Conservation (phyloP, 2,113 vertebrate genomes). For the Heterocephalus glaber region DNA sequence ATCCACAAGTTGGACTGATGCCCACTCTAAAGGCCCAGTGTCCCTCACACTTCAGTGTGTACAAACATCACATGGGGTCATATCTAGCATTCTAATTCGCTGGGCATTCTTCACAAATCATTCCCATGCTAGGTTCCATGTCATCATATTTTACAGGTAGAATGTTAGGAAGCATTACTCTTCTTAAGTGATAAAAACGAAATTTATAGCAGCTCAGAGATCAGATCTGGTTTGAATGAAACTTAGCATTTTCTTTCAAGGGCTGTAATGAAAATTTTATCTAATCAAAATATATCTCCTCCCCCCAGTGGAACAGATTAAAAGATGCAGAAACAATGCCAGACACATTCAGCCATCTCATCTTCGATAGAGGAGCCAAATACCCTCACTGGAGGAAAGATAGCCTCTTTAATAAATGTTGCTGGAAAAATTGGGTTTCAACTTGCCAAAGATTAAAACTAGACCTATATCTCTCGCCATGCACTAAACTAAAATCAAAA, state of each 20-base stretch:
- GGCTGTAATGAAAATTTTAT: neutral
- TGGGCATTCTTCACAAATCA: neutral
- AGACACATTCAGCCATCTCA: too few relatives aligned
- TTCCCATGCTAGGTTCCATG: rapidly evolving
- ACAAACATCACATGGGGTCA: neutral
- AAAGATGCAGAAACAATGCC: too few relatives aligned
- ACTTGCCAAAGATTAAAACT: too few relatives aligned
- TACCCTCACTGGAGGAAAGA: too few relatives aligned
- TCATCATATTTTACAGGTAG: neutral
- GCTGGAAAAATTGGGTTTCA: too few relatives aligned
- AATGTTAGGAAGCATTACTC: neutral
- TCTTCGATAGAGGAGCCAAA: too few relatives aligned
- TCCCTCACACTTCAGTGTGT: neutral
- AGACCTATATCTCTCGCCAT: too few relatives aligned
- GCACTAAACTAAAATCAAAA: too few relatives aligned
- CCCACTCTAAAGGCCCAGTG: neutral
- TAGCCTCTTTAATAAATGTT: too few relatives aligned
- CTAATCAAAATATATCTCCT: neutral
- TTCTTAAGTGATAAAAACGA: neutral
- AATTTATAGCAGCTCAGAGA: neutral
- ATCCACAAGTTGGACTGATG: too few relatives aligned
- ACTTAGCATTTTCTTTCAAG: neutral
- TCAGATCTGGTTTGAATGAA: neutral
- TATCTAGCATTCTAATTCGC: neutral
- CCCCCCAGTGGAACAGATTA: too few relatives aligned